phyloP scores from a whole-genome alignment of 2,888 invertebrate genomes.

The Dryocosmus kuriphilus region DNA sequence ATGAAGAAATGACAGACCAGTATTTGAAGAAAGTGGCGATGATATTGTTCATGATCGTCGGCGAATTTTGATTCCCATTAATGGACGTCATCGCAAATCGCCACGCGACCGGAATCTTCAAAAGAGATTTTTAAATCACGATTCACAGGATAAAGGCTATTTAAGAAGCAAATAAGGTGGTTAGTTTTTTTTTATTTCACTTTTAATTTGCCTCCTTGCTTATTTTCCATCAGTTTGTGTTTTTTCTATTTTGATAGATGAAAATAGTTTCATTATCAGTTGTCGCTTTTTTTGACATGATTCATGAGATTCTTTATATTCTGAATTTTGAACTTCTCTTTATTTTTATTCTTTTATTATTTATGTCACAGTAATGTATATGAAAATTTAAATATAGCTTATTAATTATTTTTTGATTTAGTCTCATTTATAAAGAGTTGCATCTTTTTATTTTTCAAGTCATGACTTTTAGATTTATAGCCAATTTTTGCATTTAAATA shows the following conservation, averaged over 20 bases:
- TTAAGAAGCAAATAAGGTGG: constrained; percentile 20
- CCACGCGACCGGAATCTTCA: constrained; percentile 16
- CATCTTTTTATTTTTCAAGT: neutral
- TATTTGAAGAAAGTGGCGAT: too few species aligned
- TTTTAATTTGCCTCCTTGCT: neutral
- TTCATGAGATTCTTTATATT: neutral
- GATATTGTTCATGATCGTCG: constrained; percentile 1
- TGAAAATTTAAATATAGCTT: neutral
- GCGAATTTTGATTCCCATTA: neutral
- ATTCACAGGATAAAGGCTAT: neutral
- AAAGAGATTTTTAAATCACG: constrained; percentile 3
- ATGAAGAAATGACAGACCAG: too few species aligned
- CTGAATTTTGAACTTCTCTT: neutral
- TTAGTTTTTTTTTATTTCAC: neutral
- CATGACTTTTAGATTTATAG: neutral
- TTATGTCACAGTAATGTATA: neutral
- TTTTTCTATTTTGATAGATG: neutral
- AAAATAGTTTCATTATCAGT: neutral
- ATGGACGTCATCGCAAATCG: constrained; percentile 25
- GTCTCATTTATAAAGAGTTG: neutral
- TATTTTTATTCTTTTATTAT: neutral
- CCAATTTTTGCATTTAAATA: neutral
- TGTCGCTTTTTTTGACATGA: neutral
- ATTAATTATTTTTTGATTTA: neutral
- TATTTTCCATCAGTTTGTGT: neutral